A percentile compares a stretch with the other conserved stretches of the same genome.
phyloP scores from a whole-genome alignment of 2,113 vertebrate genomes.

The Xenus cinereus region DNA sequence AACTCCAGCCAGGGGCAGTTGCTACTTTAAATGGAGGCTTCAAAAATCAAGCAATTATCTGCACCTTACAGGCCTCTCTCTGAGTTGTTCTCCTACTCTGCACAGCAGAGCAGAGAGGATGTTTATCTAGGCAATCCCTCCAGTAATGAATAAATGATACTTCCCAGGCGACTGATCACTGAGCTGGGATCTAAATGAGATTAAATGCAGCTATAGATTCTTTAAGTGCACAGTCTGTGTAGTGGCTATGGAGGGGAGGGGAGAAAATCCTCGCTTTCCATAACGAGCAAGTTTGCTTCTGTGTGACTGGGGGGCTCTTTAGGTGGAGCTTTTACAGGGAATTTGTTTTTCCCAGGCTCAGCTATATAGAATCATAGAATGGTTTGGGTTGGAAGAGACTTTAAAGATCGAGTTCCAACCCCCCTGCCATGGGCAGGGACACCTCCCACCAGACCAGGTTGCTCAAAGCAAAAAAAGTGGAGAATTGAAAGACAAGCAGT shows the following conservation, averaged over 20 bases:
- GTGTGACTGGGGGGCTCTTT: neutral
- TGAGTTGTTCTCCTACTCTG: neutral
- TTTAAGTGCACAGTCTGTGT: neutral
- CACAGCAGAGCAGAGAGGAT: slow-evolving; percentile 20
- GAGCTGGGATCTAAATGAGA: slow-evolving; percentile 38
- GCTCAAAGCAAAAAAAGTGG: neutral
- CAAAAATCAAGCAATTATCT: neutral
- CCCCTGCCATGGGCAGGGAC: too few relatives aligned
- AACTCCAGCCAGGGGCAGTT: neutral
- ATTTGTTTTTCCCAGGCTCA: neutral
- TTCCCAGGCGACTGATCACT: neutral
- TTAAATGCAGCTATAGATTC: neutral
- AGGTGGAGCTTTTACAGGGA: neutral
- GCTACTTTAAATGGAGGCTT: neutral
- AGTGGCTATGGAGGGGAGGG: neutral
- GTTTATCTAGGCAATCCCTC: slow-evolving; percentile 46
- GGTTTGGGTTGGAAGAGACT: too few relatives aligned
- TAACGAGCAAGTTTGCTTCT: neutral
- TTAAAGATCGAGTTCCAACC: too few relatives aligned
- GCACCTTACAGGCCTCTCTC: neutral
- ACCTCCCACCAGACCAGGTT: too few relatives aligned
- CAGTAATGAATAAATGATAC: slow-evolving; percentile 16
- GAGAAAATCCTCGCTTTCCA: neutral
- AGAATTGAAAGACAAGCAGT: neutral
- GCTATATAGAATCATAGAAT: too few relatives aligned